Percentiles rank a stretch among this genome's conserved stretches.
These are phyloP conservation scores for Enteromius afrohamiltoni DNA, from an alignment of 2,797 vertebrate species.

Conservation along the genomic window DNA sequence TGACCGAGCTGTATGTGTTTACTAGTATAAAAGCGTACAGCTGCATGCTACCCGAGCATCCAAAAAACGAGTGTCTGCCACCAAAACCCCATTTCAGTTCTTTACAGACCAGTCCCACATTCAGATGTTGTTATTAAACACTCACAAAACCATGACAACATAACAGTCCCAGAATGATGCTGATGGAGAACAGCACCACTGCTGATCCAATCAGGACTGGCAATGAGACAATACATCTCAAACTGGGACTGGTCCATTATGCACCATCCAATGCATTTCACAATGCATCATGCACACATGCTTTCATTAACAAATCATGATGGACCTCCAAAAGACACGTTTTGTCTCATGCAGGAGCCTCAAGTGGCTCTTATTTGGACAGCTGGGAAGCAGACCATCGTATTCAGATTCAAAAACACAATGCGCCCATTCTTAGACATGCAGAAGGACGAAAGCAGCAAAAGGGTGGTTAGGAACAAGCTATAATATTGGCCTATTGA, in stretches of 20 bases:
- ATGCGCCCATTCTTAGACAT: slow-evolving; percentile 46
- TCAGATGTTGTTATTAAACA: slow-evolving; percentile 24
- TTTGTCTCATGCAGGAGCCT: slow-evolving; percentile 28
- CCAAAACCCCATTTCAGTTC: background rate
- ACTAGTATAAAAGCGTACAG: background rate
- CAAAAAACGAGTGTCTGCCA: too few relatives aligned
- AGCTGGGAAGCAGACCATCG: slow-evolving; percentile 39
- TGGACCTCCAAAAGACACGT: slow-evolving; percentile 18
- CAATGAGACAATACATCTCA: slow-evolving; percentile 27
- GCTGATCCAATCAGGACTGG: slow-evolving; percentile 7
- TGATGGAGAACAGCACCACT: background rate
- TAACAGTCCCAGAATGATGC: slow-evolving; percentile 28
- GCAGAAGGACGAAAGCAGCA: background rate
- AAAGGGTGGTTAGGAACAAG: background rate
- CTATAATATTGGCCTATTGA: background rate
- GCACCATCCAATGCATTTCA: slow-evolving; percentile 11
- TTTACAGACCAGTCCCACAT: slow-evolving; percentile 17
- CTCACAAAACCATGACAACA: slow-evolving; percentile 42
- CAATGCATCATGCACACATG: background rate
- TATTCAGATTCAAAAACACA: slow-evolving; percentile 45
- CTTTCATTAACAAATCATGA: slow-evolving; percentile 35
- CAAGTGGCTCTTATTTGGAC: slow-evolving; percentile 52
- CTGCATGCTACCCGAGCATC: background rate
- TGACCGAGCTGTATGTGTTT: background rate
- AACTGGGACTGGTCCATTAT: background rate